phyloP scores from a whole-genome alignment of 1,140 invertebrate species.

The Hestina assimilis region DNA sequence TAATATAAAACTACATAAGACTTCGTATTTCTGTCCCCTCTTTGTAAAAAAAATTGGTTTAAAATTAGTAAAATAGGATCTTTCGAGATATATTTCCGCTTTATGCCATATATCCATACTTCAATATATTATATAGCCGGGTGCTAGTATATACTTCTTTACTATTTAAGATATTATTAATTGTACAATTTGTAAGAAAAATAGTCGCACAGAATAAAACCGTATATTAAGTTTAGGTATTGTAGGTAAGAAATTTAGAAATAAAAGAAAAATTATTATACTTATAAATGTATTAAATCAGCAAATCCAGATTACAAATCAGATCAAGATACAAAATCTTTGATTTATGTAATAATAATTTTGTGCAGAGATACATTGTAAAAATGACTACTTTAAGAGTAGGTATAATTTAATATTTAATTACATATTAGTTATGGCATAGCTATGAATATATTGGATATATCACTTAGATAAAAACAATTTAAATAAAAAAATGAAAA shows the following conservation, averaged over 20 bases:
- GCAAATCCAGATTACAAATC: conserved; percentile 59
- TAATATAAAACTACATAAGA: too few species aligned
- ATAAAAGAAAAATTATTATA: conserved; percentile 22
- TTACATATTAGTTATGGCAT: conserved; percentile 30
- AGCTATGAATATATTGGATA: neutral
- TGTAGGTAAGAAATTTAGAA: neutral
- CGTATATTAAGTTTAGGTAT: too few species aligned
- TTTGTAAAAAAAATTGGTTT: too few species aligned
- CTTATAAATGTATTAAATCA: conserved; percentile 75
- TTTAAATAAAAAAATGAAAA: conserved; percentile 1
- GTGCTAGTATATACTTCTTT: too few species aligned
- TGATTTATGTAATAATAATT: conserved; percentile 35
- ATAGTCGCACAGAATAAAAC: neutral
- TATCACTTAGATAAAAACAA: neutral
- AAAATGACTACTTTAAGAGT: neutral
- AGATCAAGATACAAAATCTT: conserved; percentile 44
- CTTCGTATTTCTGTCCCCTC: too few species aligned
- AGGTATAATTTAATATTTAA: neutral
- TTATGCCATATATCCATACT: too few species aligned
- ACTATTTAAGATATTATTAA: too few species aligned
- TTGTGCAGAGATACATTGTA: conserved; percentile 40
- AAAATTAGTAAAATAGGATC: too few species aligned
- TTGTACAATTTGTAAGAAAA: too few species aligned
- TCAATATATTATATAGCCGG: too few species aligned
- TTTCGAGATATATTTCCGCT: too few species aligned